These are phyloP conservation scores for Bombus affinis DNA, from an alignment of 1,140 invertebrate species.

Conservation along the genomic window DNA sequence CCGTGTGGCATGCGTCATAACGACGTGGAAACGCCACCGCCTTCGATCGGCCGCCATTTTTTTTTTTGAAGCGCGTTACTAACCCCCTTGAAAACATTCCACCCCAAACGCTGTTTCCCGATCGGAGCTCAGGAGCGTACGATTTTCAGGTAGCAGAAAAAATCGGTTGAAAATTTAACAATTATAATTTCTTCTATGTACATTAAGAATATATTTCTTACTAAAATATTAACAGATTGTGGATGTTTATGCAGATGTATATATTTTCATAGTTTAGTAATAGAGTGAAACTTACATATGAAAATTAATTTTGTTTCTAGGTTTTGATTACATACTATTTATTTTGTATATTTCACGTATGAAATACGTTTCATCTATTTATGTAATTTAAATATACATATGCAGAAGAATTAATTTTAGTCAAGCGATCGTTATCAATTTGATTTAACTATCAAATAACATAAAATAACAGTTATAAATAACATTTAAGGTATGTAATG, in stretches of 20 bases:
- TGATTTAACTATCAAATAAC: background rate
- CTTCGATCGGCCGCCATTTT: slow-evolving; percentile 75
- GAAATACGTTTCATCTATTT: no score
- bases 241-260: background rate
- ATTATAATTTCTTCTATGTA: no score
- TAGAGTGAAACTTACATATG: background rate
- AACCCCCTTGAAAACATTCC: slow-evolving; percentile 69
- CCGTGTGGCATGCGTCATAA: slow-evolving; percentile 69
- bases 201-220: no score
- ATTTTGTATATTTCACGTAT: no score
- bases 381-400: no score
- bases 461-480: background rate
- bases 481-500: background rate
- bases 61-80: slow-evolving; percentile 66
- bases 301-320: no score
- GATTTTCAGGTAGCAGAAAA: no score
- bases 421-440: background rate
- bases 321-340: no score
- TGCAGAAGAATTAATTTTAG: no score
- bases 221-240: background rate
- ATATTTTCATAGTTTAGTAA: background rate
- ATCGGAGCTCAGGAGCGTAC: slow-evolving; percentile 48
- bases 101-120: slow-evolving; percentile 50
- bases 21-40: slow-evolving; percentile 32
- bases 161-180: background rate